Evolutionary conservation across 2,113 vertebrate species (phyloP), one percentile per base, ranked within the genome.

Genomic region (Narcine bancroftii): DNA sequence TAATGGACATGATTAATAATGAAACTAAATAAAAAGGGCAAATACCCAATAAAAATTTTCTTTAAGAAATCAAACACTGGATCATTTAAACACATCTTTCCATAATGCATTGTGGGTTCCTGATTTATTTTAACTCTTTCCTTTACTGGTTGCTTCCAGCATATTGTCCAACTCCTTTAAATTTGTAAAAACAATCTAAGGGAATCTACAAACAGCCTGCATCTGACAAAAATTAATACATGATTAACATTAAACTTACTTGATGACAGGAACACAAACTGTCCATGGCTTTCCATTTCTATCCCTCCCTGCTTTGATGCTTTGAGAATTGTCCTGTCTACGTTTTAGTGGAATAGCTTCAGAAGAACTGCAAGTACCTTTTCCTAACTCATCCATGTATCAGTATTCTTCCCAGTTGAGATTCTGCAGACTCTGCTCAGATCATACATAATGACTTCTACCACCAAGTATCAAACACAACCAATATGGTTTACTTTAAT

Each of bases 371-470:
- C 63, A 69, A 91, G 39, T 53, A 39, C 9, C 2, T 66, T 66
- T 29, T 9, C 42, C 63, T n/a, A 13, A 45, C 26, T 33, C 65
- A 91, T 11, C 39, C 63, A 69, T 42, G 15, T 39, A 47, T 17
- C 87, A 47, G 87, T 69, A 47, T 71, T 91, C 69, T 15, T 69
- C 89, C 89, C 89, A 91, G 63, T 65, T 91, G 89, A 91, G 65
- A 17, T 47, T 29, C 66, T 66, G 29, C 26, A 1, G 21, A 47
- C 89, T 42, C 65, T 91, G 63, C 26, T 47, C 47, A 42, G 63
- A 47, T 60, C 65, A 69, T 39, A 91, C 89, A 91, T 42, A 39
- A 33, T 4, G 89, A 91, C 39, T 7, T 26, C 33, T 71, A 33
- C 63, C 21, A 21, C 36, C 5, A 29, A 71, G 29, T 69, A 33